Evolutionary conservation across 1,140 invertebrate genomes (phyloP), one percentile per base, ranked within the genome.

Genomic region (Zaprionus kolodkinae): DNA sequence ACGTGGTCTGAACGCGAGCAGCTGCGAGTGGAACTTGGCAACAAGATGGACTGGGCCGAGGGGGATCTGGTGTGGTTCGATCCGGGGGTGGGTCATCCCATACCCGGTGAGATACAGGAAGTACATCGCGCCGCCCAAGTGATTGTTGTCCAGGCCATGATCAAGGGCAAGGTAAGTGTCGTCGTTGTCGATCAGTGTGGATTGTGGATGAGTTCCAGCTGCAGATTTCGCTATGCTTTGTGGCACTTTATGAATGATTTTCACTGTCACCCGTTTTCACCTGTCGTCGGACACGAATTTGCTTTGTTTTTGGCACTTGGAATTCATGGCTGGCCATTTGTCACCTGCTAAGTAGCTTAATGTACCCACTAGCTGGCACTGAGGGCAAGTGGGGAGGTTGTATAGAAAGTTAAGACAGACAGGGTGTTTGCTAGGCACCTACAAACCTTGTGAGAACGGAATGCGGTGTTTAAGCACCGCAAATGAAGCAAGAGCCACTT

Each of bases 61-160:
- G 97, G 97, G 55, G 97, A 98, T 91, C 94, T 97, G 92, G 96
- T 98, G 79, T 98, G 97, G 97, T 98, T 98, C 94, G 97, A 98
- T 94, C 97, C 97, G 38, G 96, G 97, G 13, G 95, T 97, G 78
- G 96, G 97, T 35, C 95, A 98, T 93, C 96, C 97, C 78, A 94
- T 98, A 80, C 97, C 97, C 48, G 97, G 97, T 62, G 96, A 97
- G 93, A 96, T 98, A 63, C 93, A 97, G 74, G 97, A 98, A 92
- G 97, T 96, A 75, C 97, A 98, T 93, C 95, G 95, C 79, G 96
- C 96, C 52, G 97, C 97, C 36, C 96, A 97, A 92, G 97, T 98
- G 45, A 94, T 98, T 80, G 97, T 97, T 35, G 96, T 97, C 11
- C 96, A 97, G 92, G 96, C 97, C 11, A 94, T 97, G 72, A 97